Evolutionary conservation across 1,140 invertebrate genomes (phyloP).

Genomic region (Drosophila jambulina): DNA sequence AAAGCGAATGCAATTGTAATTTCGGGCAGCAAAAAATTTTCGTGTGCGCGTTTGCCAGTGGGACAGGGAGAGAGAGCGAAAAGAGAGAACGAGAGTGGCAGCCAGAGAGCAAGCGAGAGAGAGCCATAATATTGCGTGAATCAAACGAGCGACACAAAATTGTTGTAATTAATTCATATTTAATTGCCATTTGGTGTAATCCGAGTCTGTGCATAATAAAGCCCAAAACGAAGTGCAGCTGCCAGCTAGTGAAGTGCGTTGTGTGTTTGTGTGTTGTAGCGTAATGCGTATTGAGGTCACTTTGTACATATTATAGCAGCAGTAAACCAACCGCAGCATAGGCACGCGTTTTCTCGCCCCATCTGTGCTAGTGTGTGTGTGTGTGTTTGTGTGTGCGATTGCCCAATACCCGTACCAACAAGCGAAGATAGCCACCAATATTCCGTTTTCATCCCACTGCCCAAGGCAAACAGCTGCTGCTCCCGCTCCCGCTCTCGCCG

Average conservation of each 20-base stretch:
- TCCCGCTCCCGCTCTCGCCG: constrained; percentile 28
- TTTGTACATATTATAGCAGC: constrained; percentile 59
- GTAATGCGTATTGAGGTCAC: constrained; percentile 67
- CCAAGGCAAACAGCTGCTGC: constrained; percentile 66
- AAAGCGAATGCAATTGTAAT: constrained; percentile 18
- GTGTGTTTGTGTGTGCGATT: constrained; percentile 31
- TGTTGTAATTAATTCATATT: constrained; percentile 77
- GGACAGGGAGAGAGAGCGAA: constrained; percentile 7
- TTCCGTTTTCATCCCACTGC: constrained; percentile 66
- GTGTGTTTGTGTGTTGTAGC: constrained; percentile 24
- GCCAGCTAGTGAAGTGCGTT: constrained; percentile 15
- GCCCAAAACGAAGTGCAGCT: constrained; percentile 48
- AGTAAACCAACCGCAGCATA: constrained; percentile 50
- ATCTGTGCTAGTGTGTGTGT: constrained; percentile 20
- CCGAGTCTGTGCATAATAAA: constrained; percentile 60
- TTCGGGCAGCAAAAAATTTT: constrained; percentile 37
- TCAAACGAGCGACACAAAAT: constrained; percentile 73
- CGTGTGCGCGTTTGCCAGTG: constrained; percentile 35
- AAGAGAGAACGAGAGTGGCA: constrained; percentile 5
- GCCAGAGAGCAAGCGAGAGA: constrained; percentile 17
- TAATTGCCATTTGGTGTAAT: constrained; percentile 64
- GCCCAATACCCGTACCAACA: constrained; percentile 57
- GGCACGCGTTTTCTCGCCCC: constrained; percentile 48
- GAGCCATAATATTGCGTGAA: constrained; percentile 67
- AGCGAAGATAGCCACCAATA: constrained; percentile 41